Evolutionary conservation across 2,113 vertebrate genomes (phyloP).

Genomic region (Brevimyrus niger): DNA sequence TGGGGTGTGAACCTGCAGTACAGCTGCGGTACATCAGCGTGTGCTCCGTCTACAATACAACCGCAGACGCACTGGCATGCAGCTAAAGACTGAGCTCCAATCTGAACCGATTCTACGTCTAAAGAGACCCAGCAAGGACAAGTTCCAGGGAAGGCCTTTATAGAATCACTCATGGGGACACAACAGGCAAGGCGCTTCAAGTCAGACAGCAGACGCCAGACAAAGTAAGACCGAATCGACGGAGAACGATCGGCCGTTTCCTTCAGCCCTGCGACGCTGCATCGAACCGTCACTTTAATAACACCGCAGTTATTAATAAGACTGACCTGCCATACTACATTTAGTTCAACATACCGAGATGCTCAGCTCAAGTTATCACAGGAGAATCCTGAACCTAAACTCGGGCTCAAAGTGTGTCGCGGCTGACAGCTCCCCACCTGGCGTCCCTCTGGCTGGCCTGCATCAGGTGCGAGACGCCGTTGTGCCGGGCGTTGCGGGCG

Average conservation of each 20-base stretch:
- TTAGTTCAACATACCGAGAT: not conserved
- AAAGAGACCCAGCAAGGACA: not conserved
- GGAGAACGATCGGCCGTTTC: not conserved
- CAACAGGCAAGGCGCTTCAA: not conserved
- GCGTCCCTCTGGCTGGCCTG: constrained; percentile 74
- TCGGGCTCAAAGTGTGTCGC: not conserved
- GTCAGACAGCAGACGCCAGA: not conserved
- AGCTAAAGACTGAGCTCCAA: not conserved
- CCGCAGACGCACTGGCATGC: not conserved
- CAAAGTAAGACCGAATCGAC: not conserved
- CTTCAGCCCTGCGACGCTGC: not conserved
- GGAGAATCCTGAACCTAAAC: not conserved
- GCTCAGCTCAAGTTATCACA: not conserved
- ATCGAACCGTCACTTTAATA: not conserved
- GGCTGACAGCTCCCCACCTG: constrained; percentile 53
- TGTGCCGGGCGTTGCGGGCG: constrained; percentile 65
- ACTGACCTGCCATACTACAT: not conserved
- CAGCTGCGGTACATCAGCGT: not conserved
- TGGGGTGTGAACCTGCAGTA: not conserved
- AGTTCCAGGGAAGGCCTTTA: not conserved
- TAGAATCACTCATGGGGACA: not conserved
- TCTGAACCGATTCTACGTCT: not conserved
- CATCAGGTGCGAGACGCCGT: constrained; percentile 66
- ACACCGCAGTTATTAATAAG: not conserved
- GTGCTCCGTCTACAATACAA: not conserved